Evolutionary conservation across 1,140 invertebrate species (phyloP), one percentile per base, ranked within the genome.

Genomic region (Rhagoletis pomonella): DNA sequence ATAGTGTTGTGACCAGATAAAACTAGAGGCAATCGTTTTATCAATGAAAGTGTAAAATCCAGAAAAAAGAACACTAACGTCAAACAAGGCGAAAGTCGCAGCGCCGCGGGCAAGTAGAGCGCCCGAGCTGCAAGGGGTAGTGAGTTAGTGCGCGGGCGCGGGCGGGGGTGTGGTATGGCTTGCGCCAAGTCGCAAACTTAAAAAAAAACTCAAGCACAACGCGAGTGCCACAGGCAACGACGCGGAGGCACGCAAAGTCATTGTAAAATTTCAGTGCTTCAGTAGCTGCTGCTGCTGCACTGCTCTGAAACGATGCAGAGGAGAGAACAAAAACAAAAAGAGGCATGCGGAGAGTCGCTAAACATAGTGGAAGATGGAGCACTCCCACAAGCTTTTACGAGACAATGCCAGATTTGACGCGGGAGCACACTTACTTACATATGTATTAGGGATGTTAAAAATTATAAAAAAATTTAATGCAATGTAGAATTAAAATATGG

Each of bases 31-130:
- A 73, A n/a, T n/a, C 42, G 17, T 47, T 73, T 12, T 73, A 73
- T 73, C 42, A 73, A 47, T 47, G 67, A 73, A 73, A 73, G 29
- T 67, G 29, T 14, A 73, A 73, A 73, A 7, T 73, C 67, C 10
- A 44, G 44, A 39, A 10, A 69, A 44, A 69, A 3, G 12, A 62
- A 12, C 60, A 62, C 12, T 14, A 14, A 12, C 60, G 10, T 4
- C 69, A 73, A 17, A 47, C 14, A 50, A 73, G 14, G 44, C 42
- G 44, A 73, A 73, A 73, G 69, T 73, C 2, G 12, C 69, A 29
- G 44, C 12, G 4, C 39, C 4, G 4, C n/a, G 12, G 17, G 17
- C 17, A 62, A 62, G 60, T 17, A 3, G 60, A 14, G 60, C 12
- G 12, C n/a, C 4, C 60, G 50, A 14, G 12, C 3, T 62, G 6